Evolutionary conservation across 2,113 vertebrate genomes (phyloP).

Genomic region (Bothrops jararaca): DNA sequence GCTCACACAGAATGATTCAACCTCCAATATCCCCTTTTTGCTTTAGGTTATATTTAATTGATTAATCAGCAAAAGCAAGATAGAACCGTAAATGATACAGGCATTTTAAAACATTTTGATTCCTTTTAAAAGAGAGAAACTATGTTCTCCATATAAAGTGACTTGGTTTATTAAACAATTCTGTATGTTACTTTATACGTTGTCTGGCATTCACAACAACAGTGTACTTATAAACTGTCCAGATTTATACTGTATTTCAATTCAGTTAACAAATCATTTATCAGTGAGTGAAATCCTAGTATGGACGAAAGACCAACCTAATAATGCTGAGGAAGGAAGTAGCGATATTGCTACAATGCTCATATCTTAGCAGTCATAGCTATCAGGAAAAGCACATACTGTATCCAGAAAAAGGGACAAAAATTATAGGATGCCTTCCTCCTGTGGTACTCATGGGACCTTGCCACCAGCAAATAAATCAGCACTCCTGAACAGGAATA

Average conservation of each 20-base stretch:
- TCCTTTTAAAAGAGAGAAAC: not conserved
- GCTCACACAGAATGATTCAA: not conserved
- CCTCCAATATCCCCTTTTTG: not conserved
- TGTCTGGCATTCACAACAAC: not conserved
- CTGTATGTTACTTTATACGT: not conserved
- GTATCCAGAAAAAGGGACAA: not conserved
- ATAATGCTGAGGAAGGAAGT: not conserved
- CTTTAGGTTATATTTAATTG: not conserved
- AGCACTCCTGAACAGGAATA: not conserved
- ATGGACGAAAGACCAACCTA: not conserved
- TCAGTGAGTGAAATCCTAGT: not conserved
- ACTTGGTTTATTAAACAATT: not conserved
- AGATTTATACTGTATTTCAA: not conserved
- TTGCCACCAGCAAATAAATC: not conserved
- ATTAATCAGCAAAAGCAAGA: not conserved
- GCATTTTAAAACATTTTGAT: not conserved
- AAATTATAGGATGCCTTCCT: not conserved
- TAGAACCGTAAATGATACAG: not conserved
- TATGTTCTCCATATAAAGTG: not conserved
- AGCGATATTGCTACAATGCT: not conserved
- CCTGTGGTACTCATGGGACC: not conserved
- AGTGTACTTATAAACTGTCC: not conserved
- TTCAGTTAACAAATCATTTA: not conserved
- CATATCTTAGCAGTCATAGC: not conserved
- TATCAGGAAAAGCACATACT: not conserved